Conservation (phyloP, 2,113 vertebrate genomes). For the Percina caprodes region DNA sequence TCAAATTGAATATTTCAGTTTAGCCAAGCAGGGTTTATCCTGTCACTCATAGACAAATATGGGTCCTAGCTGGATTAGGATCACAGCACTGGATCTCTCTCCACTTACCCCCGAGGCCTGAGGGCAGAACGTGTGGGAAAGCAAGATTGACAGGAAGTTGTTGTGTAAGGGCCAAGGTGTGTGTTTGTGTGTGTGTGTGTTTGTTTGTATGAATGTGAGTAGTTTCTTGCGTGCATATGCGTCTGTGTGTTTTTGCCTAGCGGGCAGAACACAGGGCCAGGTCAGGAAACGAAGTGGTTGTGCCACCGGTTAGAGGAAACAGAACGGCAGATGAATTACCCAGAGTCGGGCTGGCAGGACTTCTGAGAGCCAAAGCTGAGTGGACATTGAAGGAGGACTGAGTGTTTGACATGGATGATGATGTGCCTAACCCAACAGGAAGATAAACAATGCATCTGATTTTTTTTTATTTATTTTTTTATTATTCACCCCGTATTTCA, state of each 20-base stretch:
- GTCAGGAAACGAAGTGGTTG: constrained; percentile 66
- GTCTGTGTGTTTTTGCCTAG: constrained; percentile 60
- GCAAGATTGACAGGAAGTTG: constrained; percentile 72
- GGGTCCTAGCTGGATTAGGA: constrained; percentile 60
- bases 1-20: constrained; percentile 4
- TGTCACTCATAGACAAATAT: constrained; percentile 55
- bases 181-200: constrained; percentile 30
- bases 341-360: constrained; percentile 70
- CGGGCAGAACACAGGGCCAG: constrained; percentile 63
- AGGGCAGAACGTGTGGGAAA: constrained; percentile 67
- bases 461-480: not conserved
- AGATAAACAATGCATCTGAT: constrained; percentile 43
- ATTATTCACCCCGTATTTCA: constrained; percentile 18
- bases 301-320: constrained; percentile 72
- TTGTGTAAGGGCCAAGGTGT: constrained; percentile 67
- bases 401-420: constrained; percentile 64
- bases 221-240: constrained; percentile 21
- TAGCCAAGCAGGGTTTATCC: constrained; percentile 23
- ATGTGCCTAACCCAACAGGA: constrained; percentile 48
- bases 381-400: constrained; percentile 64
- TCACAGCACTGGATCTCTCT: constrained; percentile 61
- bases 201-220: constrained; percentile 22
- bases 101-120: constrained; percentile 42
- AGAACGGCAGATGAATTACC: constrained; percentile 72
- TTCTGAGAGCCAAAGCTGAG: constrained; percentile 68